These are phyloP conservation scores for Solea senegalensis DNA, from an alignment of 2,113 vertebrate genomes.

Conservation along the genomic window DNA sequence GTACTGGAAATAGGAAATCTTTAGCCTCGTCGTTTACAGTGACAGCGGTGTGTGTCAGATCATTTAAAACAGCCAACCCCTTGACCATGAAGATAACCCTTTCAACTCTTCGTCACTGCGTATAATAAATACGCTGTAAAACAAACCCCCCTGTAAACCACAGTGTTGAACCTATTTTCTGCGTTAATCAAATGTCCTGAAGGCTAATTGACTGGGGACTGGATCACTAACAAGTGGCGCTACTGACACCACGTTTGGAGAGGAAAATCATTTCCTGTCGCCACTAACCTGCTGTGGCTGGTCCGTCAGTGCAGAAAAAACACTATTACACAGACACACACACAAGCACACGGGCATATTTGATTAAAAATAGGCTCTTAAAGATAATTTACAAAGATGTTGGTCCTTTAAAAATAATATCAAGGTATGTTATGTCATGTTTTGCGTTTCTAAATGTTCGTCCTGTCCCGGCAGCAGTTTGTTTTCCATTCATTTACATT, in stretches of 20 bases:
- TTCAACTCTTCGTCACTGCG: neutral
- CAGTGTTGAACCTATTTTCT: slow-evolving; percentile 23
- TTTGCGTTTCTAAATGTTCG: neutral
- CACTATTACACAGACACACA: slow-evolving; percentile 23
- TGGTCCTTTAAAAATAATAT: neutral
- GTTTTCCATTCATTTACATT: slow-evolving; percentile 10
- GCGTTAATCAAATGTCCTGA: slow-evolving; percentile 69
- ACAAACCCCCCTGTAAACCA: slow-evolving; percentile 15
- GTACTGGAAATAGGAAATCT: neutral
- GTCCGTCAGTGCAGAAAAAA: slow-evolving; percentile 60
- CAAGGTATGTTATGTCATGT: neutral
- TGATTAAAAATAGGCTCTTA: slow-evolving; percentile 16
- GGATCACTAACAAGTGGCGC: slow-evolving; percentile 56
- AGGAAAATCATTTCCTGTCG: slow-evolving; percentile 63
- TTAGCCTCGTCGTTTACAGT: neutral
- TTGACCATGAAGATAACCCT: neutral
- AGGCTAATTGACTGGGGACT: slow-evolving; percentile 43
- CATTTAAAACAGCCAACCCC: slow-evolving; percentile 4
- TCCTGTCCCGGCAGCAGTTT: slow-evolving; percentile 2
- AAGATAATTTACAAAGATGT: slow-evolving; percentile 6
- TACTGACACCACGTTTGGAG: slow-evolving; percentile 52
- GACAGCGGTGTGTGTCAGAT: slow-evolving; percentile 1
- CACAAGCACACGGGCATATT: neutral
- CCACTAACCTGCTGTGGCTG: slow-evolving; percentile 55
- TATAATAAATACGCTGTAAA: slow-evolving; percentile 11